Base-by-base conservation (phyloP, 2,888 invertebrate genomes). In the Linhomoeus sp. region DNA sequence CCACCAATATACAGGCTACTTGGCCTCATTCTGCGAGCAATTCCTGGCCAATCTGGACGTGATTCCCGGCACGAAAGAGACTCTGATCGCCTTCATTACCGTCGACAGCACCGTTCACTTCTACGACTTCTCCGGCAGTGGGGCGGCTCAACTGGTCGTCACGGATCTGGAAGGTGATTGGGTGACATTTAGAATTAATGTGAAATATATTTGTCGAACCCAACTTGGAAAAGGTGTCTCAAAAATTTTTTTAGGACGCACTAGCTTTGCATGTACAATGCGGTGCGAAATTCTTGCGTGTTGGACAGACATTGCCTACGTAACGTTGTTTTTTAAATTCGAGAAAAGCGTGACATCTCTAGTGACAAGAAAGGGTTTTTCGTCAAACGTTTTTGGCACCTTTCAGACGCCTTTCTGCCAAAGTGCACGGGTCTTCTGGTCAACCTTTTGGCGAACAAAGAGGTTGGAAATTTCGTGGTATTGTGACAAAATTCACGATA, bases 31-130 rank as follows among this genome's bases (percentile, higher is more conserved):
- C 25, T 87, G 90, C 62, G 77, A 80, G 51, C 78, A 78, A 1
- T 69, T 97, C 33, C 70, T 77, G 48, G 76, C 79, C 25, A 79
- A 82, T 62, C 67, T 99, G 52, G 80, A 81, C 45, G 78, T 80
- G 61, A 71, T 97, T 57, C 97, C 97, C 0, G 94, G 97, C 12
- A 94, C 97, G 66, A 76, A 81, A 22, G 75, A 94, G 47, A 86
- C 88, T 14, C 81, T 85, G 69, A 76, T 97, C 55, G 92, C 88
- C 15, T 87, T 97, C 68, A 75, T 97, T 47, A 85, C 88, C 22
- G 88, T 77, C 63, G 88, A 94, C 67, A 79, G 82, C 46, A 77
- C 78, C 46, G 75, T 97, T 48, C 92, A 94, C 67, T 97, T 88
- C 69, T 97, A 86, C 68, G 79, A 57, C 38, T 65, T 65, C 50